A percentile compares a stretch with the other conserved stretches of the same genome.
Evolutionary conservation across 2,797 vertebrate species (phyloP).

Genomic region (Vipera ursinii): DNA sequence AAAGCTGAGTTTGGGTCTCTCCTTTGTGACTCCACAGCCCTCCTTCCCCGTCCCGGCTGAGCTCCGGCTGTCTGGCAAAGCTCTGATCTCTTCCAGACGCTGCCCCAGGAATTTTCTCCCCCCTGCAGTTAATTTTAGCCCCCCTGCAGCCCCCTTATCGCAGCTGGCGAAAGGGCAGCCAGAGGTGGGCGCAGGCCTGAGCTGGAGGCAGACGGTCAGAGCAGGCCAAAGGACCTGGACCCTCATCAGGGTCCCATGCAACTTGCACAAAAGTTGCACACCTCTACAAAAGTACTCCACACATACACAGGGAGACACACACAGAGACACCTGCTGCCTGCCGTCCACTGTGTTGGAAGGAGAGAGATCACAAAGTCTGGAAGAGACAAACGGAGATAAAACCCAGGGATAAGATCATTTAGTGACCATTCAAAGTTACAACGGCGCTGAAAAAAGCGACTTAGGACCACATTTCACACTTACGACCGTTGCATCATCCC

Average conservation of each 20-base stretch:
- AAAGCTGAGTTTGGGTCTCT: background rate
- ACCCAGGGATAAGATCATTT: background rate
- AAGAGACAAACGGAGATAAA: background rate
- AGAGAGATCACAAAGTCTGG: background rate
- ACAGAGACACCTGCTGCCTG: background rate
- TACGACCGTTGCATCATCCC: background rate
- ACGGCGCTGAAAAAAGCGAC: rapidly evolving
- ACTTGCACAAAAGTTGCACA: background rate
- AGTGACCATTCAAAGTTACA: background rate
- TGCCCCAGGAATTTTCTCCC: background rate
- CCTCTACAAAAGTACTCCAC: background rate
- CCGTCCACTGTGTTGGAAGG: background rate
- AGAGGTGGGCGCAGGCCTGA: background rate
- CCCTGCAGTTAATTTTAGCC: constrained; percentile 26
- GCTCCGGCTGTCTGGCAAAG: background rate
- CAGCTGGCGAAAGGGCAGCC: background rate
- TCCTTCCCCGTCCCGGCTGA: background rate
- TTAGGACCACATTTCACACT: background rate
- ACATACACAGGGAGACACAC: background rate
- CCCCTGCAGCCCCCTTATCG: background rate
- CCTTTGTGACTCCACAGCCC: background rate
- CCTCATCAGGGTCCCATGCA: background rate
- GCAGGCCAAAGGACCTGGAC: background rate
- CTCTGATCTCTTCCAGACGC: constrained; percentile 17
- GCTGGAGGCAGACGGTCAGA: background rate